These are phyloP conservation scores for Phyllotis vaccarum DNA, from an alignment of 2,797 vertebrate genomes.

Conservation along the genomic window DNA sequence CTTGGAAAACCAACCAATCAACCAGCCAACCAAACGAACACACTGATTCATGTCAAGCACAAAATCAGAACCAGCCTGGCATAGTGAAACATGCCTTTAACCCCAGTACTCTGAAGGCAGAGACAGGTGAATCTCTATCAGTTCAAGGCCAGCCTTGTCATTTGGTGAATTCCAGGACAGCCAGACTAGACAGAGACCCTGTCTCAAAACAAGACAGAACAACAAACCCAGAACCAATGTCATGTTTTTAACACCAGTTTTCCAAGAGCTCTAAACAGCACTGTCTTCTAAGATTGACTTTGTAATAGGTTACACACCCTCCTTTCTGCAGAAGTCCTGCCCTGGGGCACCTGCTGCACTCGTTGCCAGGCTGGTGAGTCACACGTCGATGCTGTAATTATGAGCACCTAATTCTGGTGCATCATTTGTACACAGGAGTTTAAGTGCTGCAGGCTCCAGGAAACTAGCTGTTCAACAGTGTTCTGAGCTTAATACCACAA, in stretches of 20 bases:
- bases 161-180: background rate
- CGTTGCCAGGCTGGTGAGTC: background rate
- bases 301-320: rapidly evolving
- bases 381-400: background rate
- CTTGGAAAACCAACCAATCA: background rate
- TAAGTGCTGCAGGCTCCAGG: background rate
- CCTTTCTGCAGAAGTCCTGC: background rate
- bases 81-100: background rate
- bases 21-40: background rate
- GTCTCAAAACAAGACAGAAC: background rate
- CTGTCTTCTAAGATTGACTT: background rate
- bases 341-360: background rate
- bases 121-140: background rate
- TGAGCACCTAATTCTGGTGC: background rate
- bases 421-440: rapidly evolving
- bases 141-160: background rate
- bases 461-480: background rate
- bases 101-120: background rate
- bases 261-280: background rate
- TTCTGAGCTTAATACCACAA: too few species aligned
- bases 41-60: background rate
- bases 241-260: background rate
- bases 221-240: background rate
- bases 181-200: background rate
- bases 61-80: background rate